Base-by-base conservation (phyloP, 1,140 invertebrate genomes). In the Saccostrea cuccullata region DNA sequence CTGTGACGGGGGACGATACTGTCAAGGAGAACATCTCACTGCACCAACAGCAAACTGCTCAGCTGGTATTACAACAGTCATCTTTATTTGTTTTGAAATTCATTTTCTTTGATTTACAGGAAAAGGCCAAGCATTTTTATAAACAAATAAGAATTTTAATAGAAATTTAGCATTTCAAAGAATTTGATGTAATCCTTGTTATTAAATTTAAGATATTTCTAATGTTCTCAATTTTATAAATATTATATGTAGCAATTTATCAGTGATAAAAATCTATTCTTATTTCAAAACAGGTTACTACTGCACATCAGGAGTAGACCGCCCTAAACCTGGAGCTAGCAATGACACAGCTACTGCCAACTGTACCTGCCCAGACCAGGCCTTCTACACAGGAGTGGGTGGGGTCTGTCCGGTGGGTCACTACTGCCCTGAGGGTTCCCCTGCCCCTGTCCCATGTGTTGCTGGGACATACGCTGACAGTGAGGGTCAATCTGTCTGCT, bases 371-470 rank as follows among this genome's bases (percentile, higher is more conserved):
- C 93, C 92, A 70, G 86, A 87, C 15, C 90, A 91, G 55, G 85
- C 89, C 20, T 91, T 87, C 87, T 91, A 84, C 88, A 93, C 92
- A 20, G 94, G 94, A 12, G 90, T 93, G 1, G 94, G 94, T 55
- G 94, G 94, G 0, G 84, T 94, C 9, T 94, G 94, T 91, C 93
- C 94, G 12, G 4, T 90, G 12, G 94, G 94, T n/a, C 91, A 94
- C 85, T 93, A 92, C 88, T 94, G 94, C 90, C 93, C 93, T 0
- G 88, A 87, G 17, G 93, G 92, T 13, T 90, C 92, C 20, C 86
- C 86, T 11, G 58, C 87, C 26, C 91, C 94, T 12, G 60, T 90
- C 0, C 90, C 90, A 0, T 94, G 94, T 91, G 85, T 73, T 6
- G 89, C 93, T 30, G 94, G 94, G 64, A 93, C 89, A 5, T 94